Conservation (phyloP, 2,113 vertebrate species). For the Speoplatyrhinus poulsoni region DNA sequence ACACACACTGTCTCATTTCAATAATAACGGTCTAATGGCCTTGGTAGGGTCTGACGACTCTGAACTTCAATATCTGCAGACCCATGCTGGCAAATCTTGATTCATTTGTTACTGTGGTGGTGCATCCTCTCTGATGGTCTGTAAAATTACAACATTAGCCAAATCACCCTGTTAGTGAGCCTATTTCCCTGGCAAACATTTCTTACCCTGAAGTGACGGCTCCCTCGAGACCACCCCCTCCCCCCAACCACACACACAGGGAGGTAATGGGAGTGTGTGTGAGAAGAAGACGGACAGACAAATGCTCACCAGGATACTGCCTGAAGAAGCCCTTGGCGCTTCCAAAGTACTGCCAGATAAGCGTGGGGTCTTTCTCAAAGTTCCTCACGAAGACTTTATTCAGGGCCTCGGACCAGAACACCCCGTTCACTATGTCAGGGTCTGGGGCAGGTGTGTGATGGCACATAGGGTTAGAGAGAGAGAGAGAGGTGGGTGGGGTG, state of each 20-base stretch:
- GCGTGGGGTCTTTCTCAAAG: slow-evolving; percentile 92
- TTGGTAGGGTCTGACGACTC: slow-evolving; percentile 21
- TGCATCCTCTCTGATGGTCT: slow-evolving; percentile 75
- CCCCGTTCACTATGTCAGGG: slow-evolving; percentile 95
- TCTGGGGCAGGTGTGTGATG: slow-evolving; percentile 71
- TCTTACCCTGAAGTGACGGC: slow-evolving; percentile 25
- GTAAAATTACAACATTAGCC: slow-evolving; percentile 79
- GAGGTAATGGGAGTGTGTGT: neutral
- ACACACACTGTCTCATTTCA: slow-evolving; percentile 28
- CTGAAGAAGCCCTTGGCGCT: slow-evolving; percentile 98
- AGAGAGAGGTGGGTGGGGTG: slow-evolving; percentile 70
- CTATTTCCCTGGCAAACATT: slow-evolving; percentile 66
- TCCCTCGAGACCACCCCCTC: slow-evolving; percentile 43
- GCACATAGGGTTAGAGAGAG: too few relatives aligned
- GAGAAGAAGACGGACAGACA: neutral
- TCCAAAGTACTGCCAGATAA: slow-evolving; percentile 99
- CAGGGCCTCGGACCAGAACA: slow-evolving; percentile 97
- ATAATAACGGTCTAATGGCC: slow-evolving; percentile 21
- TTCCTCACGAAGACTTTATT: slow-evolving; percentile 99
- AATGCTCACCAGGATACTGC: slow-evolving; percentile 91
- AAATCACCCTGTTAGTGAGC: slow-evolving; percentile 72
- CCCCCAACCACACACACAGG: neutral
- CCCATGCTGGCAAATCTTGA: slow-evolving; percentile 61
- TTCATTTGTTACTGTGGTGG: slow-evolving; percentile 66
- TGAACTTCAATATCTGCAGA: slow-evolving; percentile 27